Conservation (phyloP, 2,113 vertebrate species). For the Stigmatopora argus region DNA sequence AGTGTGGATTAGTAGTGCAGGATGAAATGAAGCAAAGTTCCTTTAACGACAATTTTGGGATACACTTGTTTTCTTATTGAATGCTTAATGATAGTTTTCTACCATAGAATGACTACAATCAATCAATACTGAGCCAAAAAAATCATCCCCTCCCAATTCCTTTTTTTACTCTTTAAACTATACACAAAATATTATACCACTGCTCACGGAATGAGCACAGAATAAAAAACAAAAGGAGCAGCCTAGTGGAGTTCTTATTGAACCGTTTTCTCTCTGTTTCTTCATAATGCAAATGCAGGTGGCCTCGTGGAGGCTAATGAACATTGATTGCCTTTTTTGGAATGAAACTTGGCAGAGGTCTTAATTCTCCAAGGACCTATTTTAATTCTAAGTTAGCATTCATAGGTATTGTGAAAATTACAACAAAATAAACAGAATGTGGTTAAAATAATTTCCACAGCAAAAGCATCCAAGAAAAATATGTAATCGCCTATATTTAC, state of each 20-base stretch:
- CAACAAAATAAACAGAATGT: not conserved
- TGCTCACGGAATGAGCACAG: not conserved
- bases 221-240: not conserved
- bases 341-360: not conserved
- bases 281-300: not conserved
- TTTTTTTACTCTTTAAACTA: not conserved
- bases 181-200: not conserved
- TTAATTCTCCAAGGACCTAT: not conserved
- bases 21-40: not conserved
- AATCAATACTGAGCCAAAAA: not conserved
- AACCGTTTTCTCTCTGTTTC: not conserved
- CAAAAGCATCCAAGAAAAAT: too few species aligned
- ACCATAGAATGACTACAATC: not conserved
- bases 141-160: not conserved
- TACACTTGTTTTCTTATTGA: not conserved
- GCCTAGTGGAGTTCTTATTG: not conserved
- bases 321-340: not conserved
- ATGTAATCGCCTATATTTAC: slow-evolving; percentile 53
- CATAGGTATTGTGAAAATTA: not conserved
- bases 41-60: not conserved
- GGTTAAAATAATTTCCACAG: too few species aligned
- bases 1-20: not conserved
- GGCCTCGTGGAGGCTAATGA: not conserved
- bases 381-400: not conserved
- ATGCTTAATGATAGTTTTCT: too few species aligned